phyloP scores from a whole-genome alignment of 2,113 vertebrate species.

The Chaetops frenatus region DNA sequence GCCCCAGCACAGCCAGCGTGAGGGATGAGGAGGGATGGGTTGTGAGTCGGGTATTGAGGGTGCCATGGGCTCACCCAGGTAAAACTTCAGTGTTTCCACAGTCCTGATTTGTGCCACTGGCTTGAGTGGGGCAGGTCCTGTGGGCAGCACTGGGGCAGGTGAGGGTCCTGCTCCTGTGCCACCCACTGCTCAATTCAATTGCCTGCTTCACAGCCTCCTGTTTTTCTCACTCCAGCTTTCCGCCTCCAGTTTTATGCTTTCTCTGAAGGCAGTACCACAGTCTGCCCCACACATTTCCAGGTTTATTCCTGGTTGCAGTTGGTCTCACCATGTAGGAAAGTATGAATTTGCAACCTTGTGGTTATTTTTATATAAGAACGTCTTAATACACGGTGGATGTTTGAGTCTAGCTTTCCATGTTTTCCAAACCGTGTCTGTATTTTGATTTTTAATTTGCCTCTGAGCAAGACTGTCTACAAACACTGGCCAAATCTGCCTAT shows the following conservation, averaged over 20 bases:
- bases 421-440: slow-evolving; percentile 75
- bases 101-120: not conserved
- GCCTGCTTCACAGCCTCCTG: not conserved
- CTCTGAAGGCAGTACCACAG: slow-evolving; percentile 60
- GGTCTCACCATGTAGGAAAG: slow-evolving; percentile 76
- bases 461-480: slow-evolving; percentile 71
- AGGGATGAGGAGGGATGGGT: too few relatives aligned
- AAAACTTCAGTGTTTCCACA: not conserved
- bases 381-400: slow-evolving; percentile 75
- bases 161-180: not conserved
- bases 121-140: not conserved
- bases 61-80: not conserved
- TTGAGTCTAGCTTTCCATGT: slow-evolving; percentile 73
- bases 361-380: slow-evolving; percentile 78
- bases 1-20: not conserved
- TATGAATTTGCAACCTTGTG: slow-evolving; percentile 75
- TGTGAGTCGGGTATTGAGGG: not conserved
- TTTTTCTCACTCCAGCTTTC: slow-evolving; percentile 37
- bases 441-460: slow-evolving; percentile 76
- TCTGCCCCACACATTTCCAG: slow-evolving; percentile 65
- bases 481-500: slow-evolving; percentile 69
- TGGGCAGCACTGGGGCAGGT: not conserved
- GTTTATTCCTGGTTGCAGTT: slow-evolving; percentile 75
- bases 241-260: slow-evolving; percentile 39
- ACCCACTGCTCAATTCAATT: slow-evolving; percentile 16